A percentile compares a stretch with the other conserved stretches of the same genome.
Conservation (phyloP, 2,113 vertebrate species). For the Candoia aspera region DNA sequence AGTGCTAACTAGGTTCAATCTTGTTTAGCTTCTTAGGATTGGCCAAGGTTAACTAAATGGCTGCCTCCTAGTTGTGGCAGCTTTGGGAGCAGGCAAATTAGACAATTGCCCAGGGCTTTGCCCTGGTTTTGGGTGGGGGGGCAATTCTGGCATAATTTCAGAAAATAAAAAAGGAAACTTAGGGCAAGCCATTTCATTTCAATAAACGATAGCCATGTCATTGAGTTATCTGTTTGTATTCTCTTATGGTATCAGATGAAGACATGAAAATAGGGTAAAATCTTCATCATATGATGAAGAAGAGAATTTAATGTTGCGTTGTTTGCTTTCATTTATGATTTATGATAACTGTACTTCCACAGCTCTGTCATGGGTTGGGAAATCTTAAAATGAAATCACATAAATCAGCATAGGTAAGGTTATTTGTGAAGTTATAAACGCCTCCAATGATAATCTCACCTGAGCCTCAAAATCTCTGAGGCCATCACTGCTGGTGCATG, state of each 20-base stretch:
- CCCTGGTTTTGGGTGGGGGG: not conserved
- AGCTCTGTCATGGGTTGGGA: not conserved
- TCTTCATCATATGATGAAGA: not conserved
- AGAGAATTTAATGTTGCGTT: not conserved
- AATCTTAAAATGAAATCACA: not conserved
- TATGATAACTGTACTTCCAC: not conserved
- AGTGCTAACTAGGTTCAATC: not conserved
- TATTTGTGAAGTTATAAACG: not conserved
- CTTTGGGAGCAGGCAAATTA: not conserved
- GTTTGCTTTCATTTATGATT: not conserved
- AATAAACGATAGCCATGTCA: not conserved
- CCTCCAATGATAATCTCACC: not conserved
- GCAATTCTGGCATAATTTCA: not conserved
- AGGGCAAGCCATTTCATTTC: not conserved
- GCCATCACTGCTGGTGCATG: not conserved
- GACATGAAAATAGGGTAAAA: not conserved
- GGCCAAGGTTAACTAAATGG: not conserved
- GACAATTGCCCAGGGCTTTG: not conserved
- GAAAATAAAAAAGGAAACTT: not conserved
- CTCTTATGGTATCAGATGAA: not conserved
- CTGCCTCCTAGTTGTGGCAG: not conserved
- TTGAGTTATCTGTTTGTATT: not conserved
- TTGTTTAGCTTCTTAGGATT: not conserved
- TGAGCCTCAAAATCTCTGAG: not conserved
- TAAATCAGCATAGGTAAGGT: not conserved